Evolutionary conservation across 2,888 invertebrate species (phyloP), one percentile per base, ranked within the genome.

Genomic region (Synergus gifuensis): DNA sequence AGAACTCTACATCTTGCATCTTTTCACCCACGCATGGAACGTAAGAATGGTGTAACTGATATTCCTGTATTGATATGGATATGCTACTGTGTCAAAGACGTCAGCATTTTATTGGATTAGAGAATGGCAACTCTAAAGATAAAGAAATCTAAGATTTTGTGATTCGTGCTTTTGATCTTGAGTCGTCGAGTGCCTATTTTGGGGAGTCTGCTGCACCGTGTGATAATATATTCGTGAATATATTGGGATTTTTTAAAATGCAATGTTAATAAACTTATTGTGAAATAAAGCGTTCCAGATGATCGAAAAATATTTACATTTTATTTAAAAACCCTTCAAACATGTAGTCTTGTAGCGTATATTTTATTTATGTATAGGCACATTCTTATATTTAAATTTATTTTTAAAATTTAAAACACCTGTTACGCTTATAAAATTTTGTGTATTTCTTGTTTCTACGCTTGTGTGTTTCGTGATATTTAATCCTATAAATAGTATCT

Each of bases 401-500:
- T 36, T 36, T 40, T 40, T 36, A 7, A 69, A 46, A 69, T 46
- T 14, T 36, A 11, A 22, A 4, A 12, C 4, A 22, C 18, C 1
- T n/a, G 18, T 66, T 66, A 73, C n/a, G n/a, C 46, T 16, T 44
- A 3, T 28, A 69, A 69, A 80, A 83, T 84, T 82, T 79, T 77
- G 78, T 80, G 79, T 80, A 81, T 81, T 54, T 58, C 78, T 81
- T 77, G 63, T 82, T 84, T 82, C 82, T 82, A 82, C 83, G 76
- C 82, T 67, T 58, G 76, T 76, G 78, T 81, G 80, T 77, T 82
- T 79, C 82, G 83, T 81, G 82, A 83, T 83, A 84, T 86, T 84
- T 83, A 85, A 78, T 67, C 79, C 82, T 87, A 88, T 87, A 86
- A 88, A 89, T 89, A 88, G 87, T 85, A 82, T 76, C 78, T 86